Conservation (phyloP, 1,140 invertebrate genomes). For the Neodiprion fabricii region DNA sequence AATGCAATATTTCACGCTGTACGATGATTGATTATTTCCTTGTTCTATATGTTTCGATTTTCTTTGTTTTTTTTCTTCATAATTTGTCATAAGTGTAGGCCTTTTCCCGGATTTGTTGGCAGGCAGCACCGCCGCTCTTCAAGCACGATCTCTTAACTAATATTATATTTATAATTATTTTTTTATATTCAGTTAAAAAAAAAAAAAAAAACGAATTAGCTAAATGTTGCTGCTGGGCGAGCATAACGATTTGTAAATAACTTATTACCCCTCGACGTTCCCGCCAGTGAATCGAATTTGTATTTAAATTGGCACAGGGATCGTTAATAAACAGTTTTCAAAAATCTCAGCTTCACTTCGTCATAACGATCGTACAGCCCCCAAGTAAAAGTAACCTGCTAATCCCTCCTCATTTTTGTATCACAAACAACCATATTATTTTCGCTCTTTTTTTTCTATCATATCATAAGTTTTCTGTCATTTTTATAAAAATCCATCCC, state of each 20-base stretch:
- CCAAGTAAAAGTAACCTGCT: not conserved
- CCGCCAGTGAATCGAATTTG: not conserved
- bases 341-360: too few relatives aligned
- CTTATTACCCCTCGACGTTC: not conserved
- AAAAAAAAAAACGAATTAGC: slow-evolving; percentile 42
- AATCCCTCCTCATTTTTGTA: not conserved
- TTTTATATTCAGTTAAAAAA: slow-evolving; percentile 34
- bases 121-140: slow-evolving; percentile 32
- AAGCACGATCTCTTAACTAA: slow-evolving; percentile 37
- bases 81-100: slow-evolving; percentile 13
- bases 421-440: not conserved
- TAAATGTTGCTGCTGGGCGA: slow-evolving; percentile 41
- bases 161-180: slow-evolving; percentile 22
- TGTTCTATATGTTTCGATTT: not conserved
- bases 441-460: slow-evolving; percentile 7
- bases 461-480: slow-evolving; percentile 17
- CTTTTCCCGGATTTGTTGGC: slow-evolving; percentile 32
- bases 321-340: not conserved
- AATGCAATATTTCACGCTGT: too few relatives aligned
- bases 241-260: not conserved
- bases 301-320: not conserved
- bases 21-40: not conserved
- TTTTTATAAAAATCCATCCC: slow-evolving; percentile 34
- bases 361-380: not conserved
- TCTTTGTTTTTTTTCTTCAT: not conserved